Percentiles rank a stretch among this genome's conserved stretches.
These are phyloP conservation scores for Drosophila neotestacea DNA, from an alignment of 2,888 invertebrate species.

Conservation along the genomic window DNA sequence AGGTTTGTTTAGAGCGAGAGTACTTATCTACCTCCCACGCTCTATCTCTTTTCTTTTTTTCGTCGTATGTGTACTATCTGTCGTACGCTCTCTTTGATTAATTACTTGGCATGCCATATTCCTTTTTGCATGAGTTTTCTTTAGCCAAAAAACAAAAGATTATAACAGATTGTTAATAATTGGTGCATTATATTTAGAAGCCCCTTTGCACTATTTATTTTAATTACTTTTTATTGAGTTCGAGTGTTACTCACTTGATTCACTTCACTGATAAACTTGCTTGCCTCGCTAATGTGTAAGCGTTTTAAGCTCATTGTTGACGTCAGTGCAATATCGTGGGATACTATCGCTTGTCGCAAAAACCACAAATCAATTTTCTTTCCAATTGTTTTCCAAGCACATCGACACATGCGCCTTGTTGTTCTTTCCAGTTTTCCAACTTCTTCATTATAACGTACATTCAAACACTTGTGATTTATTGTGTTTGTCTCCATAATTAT, in stretches of 20 bases:
- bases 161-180: slow-evolving; percentile 4
- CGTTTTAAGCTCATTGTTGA: slow-evolving; percentile 28
- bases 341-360: slow-evolving; percentile 18
- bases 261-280: slow-evolving; percentile 42
- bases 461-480: not conserved
- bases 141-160: not conserved
- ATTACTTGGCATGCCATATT: slow-evolving; percentile 50
- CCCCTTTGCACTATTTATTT: slow-evolving; percentile 10
- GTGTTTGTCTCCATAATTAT: not conserved
- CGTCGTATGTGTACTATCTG: not conserved
- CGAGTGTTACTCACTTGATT: slow-evolving; percentile 40
- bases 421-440: slow-evolving; percentile 27
- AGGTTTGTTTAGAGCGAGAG: slow-evolving; percentile 35
- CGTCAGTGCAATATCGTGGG: slow-evolving; percentile 38
- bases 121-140: slow-evolving; percentile 40
- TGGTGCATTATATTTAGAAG: slow-evolving; percentile 11
- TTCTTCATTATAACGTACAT: slow-evolving; percentile 7
- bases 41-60: slow-evolving; percentile 1
- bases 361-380: slow-evolving; percentile 43
- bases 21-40: slow-evolving; percentile 11
- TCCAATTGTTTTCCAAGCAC: slow-evolving; percentile 32
- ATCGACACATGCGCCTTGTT: slow-evolving; percentile 47
- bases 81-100: slow-evolving; percentile 40
- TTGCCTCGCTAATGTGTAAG: not conserved
- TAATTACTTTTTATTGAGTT: slow-evolving; percentile 9